A percentile compares a stretch with the other conserved stretches of the same genome.
These are phyloP conservation scores for Valencia hispanica DNA, from an alignment of 2,797 vertebrate genomes.

Conservation along the genomic window DNA sequence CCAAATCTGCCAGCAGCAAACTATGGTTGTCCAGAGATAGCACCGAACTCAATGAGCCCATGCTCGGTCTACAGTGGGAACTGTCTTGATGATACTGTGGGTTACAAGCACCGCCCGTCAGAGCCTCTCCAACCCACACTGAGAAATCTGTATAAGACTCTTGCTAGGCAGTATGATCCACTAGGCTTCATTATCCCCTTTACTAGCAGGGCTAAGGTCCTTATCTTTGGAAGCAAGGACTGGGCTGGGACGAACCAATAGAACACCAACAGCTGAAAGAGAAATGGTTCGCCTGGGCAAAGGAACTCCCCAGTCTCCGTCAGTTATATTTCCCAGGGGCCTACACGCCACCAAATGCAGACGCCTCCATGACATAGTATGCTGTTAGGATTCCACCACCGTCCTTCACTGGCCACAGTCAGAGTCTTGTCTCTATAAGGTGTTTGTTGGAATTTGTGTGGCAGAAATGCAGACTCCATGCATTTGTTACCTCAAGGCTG, in stretches of 20 bases:
- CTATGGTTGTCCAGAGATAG: no score
- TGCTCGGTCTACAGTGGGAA: no score
- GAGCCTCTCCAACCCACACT: background rate
- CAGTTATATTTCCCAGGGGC: background rate
- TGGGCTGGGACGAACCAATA: background rate
- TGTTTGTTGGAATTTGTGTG: background rate
- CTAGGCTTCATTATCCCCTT: background rate
- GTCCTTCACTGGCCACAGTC: background rate
- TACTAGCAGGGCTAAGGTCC: background rate
- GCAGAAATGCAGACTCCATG: constrained; percentile 4
- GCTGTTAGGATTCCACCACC: background rate
- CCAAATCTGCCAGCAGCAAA: background rate
- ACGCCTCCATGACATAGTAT: background rate
- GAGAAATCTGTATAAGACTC: background rate
- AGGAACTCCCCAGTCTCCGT: background rate
- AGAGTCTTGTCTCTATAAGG: background rate
- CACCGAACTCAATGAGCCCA: no score
- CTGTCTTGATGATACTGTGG: background rate
- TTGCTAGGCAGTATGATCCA: background rate
- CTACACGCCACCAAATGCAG: background rate
- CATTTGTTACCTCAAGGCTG: no score
- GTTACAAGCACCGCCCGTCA: background rate
- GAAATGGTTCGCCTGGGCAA: background rate
- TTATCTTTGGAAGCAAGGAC: background rate
- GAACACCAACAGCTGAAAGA: background rate